Percentiles rank a stretch among this genome's conserved stretches.
phyloP scores from a whole-genome alignment of 2,113 vertebrate genomes.

The Lethenteron reissneri region DNA sequence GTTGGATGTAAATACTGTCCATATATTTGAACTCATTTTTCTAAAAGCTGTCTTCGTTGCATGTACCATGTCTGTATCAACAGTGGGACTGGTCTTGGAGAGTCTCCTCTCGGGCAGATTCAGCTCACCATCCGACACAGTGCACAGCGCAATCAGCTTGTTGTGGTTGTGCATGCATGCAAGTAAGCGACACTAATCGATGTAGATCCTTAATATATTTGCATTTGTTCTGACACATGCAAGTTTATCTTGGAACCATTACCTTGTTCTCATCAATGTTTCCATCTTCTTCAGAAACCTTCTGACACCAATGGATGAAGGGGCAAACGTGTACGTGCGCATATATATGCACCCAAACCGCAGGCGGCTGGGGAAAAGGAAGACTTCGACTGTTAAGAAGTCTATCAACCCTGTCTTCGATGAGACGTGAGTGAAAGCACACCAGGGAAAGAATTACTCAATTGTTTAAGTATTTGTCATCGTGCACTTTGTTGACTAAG shows the following conservation, averaged over 20 bases:
- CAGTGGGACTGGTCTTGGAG: slow-evolving; percentile 52
- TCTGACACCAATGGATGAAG: neutral
- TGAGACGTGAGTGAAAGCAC: neutral
- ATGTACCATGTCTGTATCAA: slow-evolving; percentile 13
- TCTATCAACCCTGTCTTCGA: neutral
- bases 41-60: neutral
- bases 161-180: slow-evolving; percentile 71
- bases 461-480: neutral
- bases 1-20: neutral
- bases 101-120: slow-evolving; percentile 60
- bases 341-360: neutral
- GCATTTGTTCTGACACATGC: neutral
- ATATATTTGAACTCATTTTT: neutral
- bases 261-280: neutral
- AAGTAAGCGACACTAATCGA: slow-evolving; percentile 27
- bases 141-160: slow-evolving; percentile 72
- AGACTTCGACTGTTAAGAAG: slow-evolving; percentile 1
- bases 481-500: neutral
- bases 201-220: neutral
- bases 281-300: neutral
- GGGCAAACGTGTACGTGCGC: neutral
- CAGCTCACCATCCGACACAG: slow-evolving; percentile 70
- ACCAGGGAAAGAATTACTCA: neutral
- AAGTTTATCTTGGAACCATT: neutral
- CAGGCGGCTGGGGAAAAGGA: neutral